These are phyloP conservation scores for Drosophila albomicans DNA, from an alignment of 1,140 invertebrate species.

Conservation along the genomic window DNA sequence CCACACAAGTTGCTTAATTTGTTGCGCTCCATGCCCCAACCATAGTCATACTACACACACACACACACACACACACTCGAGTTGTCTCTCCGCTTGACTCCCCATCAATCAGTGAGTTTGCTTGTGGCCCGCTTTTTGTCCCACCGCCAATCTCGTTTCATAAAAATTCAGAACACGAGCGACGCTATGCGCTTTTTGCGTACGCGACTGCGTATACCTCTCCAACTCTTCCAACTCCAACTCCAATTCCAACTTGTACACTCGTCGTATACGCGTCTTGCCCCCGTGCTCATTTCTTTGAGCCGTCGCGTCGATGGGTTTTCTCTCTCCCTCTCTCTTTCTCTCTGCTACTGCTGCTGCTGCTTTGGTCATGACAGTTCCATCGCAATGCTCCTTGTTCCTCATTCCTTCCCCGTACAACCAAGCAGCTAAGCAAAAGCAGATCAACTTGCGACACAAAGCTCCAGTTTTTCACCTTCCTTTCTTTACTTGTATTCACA, in stretches of 20 bases:
- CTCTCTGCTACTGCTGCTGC: neutral
- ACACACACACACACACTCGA: constrained; percentile 37
- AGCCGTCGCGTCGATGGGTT: constrained; percentile 28
- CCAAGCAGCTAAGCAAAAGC: neutral
- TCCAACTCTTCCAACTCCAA: too few relatives aligned
- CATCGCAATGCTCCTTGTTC: constrained; percentile 21
- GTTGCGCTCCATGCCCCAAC: constrained; percentile 64
- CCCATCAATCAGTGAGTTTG: constrained; percentile 68
- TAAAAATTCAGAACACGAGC: constrained; percentile 78
- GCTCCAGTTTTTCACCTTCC: neutral
- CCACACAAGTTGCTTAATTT: constrained; percentile 82
- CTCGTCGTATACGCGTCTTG: constrained; percentile 17
- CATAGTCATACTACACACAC: constrained; percentile 1
- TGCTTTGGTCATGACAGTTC: constrained; percentile 31
- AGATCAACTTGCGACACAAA: neutral
- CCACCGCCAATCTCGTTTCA: constrained; percentile 61
- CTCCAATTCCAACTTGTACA: neutral
- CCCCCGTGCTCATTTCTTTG: constrained; percentile 13
- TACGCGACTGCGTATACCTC: constrained; percentile 21
- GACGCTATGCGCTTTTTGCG: constrained; percentile 51
- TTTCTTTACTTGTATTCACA: neutral
- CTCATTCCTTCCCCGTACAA: neutral
- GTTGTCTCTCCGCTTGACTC: constrained; percentile 78
- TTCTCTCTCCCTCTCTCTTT: neutral
- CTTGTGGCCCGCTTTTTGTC: constrained; percentile 52